Evolutionary conservation across 2,888 invertebrate genomes (phyloP).

Genomic region (Rugalucina vietnamica): DNA sequence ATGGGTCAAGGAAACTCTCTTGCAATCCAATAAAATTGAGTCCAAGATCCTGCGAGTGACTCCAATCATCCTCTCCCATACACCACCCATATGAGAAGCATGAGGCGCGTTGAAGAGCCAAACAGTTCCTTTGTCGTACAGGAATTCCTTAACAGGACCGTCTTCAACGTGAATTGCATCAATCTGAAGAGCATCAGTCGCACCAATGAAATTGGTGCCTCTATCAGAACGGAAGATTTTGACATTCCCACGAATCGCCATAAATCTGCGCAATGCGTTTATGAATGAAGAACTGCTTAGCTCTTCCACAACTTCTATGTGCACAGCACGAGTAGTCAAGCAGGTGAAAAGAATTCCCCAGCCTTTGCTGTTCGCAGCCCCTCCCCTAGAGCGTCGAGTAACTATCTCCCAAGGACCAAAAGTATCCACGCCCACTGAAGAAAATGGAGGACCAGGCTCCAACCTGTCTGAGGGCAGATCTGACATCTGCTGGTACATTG

Average conservation of each 20-base stretch:
- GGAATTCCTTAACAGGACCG: slow-evolving; percentile 10
- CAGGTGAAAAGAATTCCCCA: not conserved
- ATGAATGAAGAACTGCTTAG: not conserved
- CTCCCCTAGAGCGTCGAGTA: not conserved
- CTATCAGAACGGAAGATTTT: slow-evolving; percentile 34
- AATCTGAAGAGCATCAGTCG: slow-evolving; percentile 14
- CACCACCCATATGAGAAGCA: too few relatives aligned
- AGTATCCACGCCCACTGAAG: not conserved
- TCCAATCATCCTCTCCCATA: slow-evolving; percentile 55
- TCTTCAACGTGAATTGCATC: slow-evolving; percentile 27
- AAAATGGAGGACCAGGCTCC: not conserved
- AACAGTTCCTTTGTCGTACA: not conserved
- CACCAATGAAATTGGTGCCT: slow-evolving; percentile 52
- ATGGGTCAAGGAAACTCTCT: not conserved
- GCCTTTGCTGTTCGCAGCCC: too few relatives aligned
- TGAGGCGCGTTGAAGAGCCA: slow-evolving; percentile 50
- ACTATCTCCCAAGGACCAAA: not conserved
- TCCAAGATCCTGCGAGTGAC: slow-evolving; percentile 42
- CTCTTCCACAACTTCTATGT: not conserved
- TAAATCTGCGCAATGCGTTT: not conserved
- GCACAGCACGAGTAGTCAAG: not conserved
- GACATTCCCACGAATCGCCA: not conserved
- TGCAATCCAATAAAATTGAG: slow-evolving; percentile 19
- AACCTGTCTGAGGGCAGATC: not conserved
- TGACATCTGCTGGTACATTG: not conserved